Evolutionary conservation across 2,888 invertebrate species (phyloP).

Genomic region (Megalurothrips usitatus): DNA sequence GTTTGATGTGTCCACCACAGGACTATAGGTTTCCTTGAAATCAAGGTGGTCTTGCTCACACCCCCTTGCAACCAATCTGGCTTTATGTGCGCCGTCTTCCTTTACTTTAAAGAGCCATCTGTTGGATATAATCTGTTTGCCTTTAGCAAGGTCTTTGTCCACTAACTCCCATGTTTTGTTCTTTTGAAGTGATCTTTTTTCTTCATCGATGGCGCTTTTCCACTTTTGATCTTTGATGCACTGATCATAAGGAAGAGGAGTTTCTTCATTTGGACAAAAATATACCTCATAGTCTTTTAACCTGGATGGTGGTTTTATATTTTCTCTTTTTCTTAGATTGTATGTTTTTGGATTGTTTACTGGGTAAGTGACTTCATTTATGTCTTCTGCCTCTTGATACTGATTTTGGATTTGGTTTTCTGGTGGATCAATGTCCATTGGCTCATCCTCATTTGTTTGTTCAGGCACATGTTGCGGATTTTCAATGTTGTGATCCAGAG

Average conservation of each 20-base stretch:
- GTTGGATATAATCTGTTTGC: neutral
- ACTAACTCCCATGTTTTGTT: conserved; percentile 26
- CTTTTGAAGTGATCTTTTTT: neutral
- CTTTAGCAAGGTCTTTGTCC: neutral
- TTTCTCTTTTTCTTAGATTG: neutral
- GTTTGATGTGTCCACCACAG: conserved; percentile 30
- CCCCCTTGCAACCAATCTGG: conserved; percentile 29
- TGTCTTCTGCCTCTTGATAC: neutral
- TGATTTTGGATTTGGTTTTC: neutral
- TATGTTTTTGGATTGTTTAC: neutral
- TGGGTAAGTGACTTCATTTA: neutral
- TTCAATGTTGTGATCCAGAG: neutral
- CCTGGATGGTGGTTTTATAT: neutral
- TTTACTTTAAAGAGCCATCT: conserved; percentile 33
- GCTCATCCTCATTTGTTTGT: neutral
- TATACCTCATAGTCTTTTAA: neutral
- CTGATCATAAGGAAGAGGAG: neutral
- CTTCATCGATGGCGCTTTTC: conserved; percentile 17
- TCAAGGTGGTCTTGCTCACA: conserved; percentile 29
- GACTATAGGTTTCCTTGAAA: conserved; percentile 30
- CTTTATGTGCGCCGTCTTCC: conserved; percentile 27
- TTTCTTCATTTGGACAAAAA: neutral
- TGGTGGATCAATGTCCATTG: neutral
- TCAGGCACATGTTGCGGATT: neutral
- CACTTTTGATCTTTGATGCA: neutral